Percentiles rank a stretch among this genome's conserved stretches.
phyloP scores from a whole-genome alignment of 2,888 invertebrate genomes.

The Phorcus lineatus region DNA sequence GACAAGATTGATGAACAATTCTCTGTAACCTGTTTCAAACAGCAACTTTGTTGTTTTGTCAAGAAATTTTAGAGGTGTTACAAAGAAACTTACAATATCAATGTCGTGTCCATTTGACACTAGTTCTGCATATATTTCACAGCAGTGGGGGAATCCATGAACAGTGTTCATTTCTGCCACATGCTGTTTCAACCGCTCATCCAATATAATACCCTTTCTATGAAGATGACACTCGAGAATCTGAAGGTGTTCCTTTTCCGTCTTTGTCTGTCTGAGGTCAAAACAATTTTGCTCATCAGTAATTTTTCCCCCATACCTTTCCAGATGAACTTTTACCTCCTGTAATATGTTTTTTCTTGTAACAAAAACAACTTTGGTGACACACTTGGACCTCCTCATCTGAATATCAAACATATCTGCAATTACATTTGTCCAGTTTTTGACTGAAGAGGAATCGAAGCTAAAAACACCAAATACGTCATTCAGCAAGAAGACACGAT shows the following conservation, averaged over 20 bases:
- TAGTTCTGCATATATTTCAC: background rate
- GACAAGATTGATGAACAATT: background rate
- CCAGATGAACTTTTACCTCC: background rate
- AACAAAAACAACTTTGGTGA: background rate
- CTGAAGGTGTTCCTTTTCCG: background rate
- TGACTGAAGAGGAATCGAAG: background rate
- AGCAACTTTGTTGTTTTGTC: background rate
- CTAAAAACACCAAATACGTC: background rate
- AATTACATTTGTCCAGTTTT: background rate
- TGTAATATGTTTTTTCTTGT: background rate
- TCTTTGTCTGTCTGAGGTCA: background rate
- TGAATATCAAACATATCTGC: background rate
- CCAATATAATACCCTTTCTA: background rate
- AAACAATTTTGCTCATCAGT: background rate
- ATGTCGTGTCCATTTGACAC: background rate
- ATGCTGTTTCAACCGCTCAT: background rate
- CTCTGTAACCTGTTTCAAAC: background rate
- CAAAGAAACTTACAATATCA: background rate
- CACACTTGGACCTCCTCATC: background rate
- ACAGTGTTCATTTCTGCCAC: background rate
- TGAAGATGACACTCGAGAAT: background rate
- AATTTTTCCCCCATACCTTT: background rate
- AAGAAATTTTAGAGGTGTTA: background rate
- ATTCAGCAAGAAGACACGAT: background rate
- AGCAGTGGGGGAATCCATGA: background rate